phyloP scores from a whole-genome alignment of 2,888 invertebrate genomes.

The Terebella lapidaria region DNA sequence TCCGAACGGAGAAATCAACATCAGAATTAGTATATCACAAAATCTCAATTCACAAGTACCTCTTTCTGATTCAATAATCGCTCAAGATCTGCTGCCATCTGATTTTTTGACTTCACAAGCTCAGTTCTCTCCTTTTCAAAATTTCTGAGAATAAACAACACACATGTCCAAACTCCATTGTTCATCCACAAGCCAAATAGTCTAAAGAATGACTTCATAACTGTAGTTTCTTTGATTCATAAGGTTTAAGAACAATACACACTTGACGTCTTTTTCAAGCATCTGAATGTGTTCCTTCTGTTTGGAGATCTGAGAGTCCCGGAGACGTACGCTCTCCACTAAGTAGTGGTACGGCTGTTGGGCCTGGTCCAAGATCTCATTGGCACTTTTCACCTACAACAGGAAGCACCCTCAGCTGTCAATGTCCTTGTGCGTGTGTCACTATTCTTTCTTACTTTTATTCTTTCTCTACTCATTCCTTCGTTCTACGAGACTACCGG shows the following conservation, averaged over 20 bases:
- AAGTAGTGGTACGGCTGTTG: constrained; percentile 52
- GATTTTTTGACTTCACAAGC: constrained; percentile 39
- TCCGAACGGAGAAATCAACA: too few relatives aligned
- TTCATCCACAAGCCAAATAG: too few relatives aligned
- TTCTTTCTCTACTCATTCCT: too few relatives aligned
- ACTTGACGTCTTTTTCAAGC: constrained; percentile 41
- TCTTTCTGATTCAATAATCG: constrained; percentile 46
- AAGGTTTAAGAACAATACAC: too few relatives aligned
- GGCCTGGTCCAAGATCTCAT: constrained; percentile 41
- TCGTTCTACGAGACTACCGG: too few relatives aligned
- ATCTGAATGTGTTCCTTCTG: constrained; percentile 35
- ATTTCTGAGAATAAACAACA: constrained; percentile 24
- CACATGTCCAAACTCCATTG: too few relatives aligned
- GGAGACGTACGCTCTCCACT: constrained; percentile 42
- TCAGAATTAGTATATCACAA: not conserved
- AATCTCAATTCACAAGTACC: constrained; percentile 25
- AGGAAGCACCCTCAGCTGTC: too few relatives aligned
- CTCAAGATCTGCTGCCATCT: constrained; percentile 47
- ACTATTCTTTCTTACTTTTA: too few relatives aligned
- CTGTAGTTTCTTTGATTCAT: too few relatives aligned
- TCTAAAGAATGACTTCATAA: too few relatives aligned
- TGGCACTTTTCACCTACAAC: constrained; percentile 40
- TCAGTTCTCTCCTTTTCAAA: constrained; percentile 37
- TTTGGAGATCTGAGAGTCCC: constrained; percentile 40
- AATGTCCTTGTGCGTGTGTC: too few relatives aligned